These are phyloP conservation scores for Porites evermanni DNA, from an alignment of 92 coral and sea anemone genomes.

Conservation along the genomic window DNA sequence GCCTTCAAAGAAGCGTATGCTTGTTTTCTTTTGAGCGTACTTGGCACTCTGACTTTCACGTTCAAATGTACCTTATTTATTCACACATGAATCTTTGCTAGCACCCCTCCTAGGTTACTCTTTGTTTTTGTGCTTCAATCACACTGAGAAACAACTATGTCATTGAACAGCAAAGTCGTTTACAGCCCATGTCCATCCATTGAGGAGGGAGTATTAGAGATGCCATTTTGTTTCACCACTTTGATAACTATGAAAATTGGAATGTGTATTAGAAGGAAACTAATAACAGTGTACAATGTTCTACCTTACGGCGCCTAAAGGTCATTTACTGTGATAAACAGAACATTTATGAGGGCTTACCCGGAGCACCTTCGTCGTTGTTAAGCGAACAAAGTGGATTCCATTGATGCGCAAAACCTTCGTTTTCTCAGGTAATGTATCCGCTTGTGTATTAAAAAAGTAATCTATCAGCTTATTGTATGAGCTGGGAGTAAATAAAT, in stretches of 20 bases:
- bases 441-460: not conserved
- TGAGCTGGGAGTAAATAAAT: conserved; percentile 32
- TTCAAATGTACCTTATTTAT: not conserved
- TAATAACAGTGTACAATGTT: no score
- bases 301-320: no score
- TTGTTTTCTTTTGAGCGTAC: no score
- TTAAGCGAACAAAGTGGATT: not conserved
- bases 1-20: no score
- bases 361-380: not conserved
- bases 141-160: conserved; percentile 17
- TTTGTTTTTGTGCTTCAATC: conserved; percentile 6
- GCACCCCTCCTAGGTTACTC: conserved; percentile 18
- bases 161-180: not conserved
- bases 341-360: not conserved
- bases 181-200: not conserved
- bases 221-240: not conserved
- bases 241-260: not conserved
- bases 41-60: not conserved
- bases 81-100: not conserved
- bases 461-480: conserved; percentile 31
- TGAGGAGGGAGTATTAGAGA: not conserved
- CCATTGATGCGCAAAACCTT: not conserved
- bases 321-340: not conserved
- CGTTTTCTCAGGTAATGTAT: not conserved
- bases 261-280: no score